These are phyloP conservation scores for Ianthella basta DNA, from an alignment of 37 sponge, comb jelly and placozoan genomes.

Conservation along the genomic window DNA sequence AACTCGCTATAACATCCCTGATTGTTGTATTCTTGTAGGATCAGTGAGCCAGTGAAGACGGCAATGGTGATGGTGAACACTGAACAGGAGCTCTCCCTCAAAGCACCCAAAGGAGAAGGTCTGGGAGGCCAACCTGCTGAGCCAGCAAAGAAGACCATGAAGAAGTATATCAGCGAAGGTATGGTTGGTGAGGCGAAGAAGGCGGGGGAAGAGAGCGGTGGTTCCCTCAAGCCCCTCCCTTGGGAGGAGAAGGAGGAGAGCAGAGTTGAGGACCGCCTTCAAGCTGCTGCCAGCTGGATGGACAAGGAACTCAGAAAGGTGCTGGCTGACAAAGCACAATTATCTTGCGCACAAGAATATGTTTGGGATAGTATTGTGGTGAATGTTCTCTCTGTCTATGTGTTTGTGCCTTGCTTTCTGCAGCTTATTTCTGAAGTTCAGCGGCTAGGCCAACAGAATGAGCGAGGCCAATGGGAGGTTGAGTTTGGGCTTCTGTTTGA, in stretches of 20 bases:
- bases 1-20: too few relatives aligned
- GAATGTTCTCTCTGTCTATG: too few relatives aligned
- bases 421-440: conserved; percentile 53
- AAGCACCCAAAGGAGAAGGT: too few relatives aligned
- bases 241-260: conserved; percentile 42
- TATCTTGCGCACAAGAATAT: background rate
- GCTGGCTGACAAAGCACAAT: background rate
- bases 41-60: too few relatives aligned
- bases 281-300: conserved; percentile 61
- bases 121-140: too few relatives aligned
- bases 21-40: too few relatives aligned
- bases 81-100: too few relatives aligned
- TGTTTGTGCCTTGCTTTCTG: background rate
- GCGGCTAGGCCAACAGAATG: conserved; percentile 12
- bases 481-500: conserved; percentile 59
- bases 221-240: background rate
- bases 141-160: background rate
- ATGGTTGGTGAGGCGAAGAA: background rate
- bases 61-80: too few relatives aligned
- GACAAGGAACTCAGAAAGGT: conserved; percentile 61
- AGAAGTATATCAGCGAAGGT: background rate
- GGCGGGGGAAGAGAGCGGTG: too few relatives aligned
- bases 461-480: conserved; percentile 31
- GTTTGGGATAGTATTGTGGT: background rate
- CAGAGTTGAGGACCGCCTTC: conserved; percentile 9